Evolutionary conservation across 2,888 invertebrate species (phyloP).

Genomic region (Portevinia maculata): DNA sequence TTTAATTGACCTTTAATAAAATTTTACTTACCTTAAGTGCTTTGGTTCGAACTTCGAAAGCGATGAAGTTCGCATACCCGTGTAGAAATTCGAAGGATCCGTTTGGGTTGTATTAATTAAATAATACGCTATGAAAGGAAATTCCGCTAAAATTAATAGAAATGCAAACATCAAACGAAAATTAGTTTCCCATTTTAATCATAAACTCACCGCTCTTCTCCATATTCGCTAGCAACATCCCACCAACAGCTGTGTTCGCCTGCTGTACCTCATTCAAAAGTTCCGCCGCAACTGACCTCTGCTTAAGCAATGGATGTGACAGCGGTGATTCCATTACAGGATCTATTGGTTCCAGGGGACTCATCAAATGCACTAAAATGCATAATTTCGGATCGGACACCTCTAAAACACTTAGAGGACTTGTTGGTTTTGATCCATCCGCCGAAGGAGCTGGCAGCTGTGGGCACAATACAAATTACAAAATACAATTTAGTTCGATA

Average conservation of each 20-base stretch:
- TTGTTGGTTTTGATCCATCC: conserved; percentile 82
- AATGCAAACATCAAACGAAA: neutral
- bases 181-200: conserved; percentile 26
- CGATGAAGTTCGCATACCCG: conserved; percentile 92
- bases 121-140: conserved; percentile 95
- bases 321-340: conserved; percentile 93
- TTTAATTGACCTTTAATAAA: neutral
- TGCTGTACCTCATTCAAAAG: conserved; percentile 88
- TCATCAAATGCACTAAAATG: conserved; percentile 94
- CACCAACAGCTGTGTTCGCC: conserved; percentile 90
- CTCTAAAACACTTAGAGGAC: conserved; percentile 89
- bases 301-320: conserved; percentile 90
- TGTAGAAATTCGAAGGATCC: conserved; percentile 93
- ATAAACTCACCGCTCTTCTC: conserved; percentile 88
- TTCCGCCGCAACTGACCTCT: conserved; percentile 90
- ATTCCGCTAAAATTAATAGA: conserved; percentile 90
- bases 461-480: conserved; percentile 71
- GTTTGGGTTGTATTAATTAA: conserved; percentile 94
- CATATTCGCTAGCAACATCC: conserved; percentile 95
- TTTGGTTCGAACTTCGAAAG: conserved; percentile 94
- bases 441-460: conserved; percentile 87
- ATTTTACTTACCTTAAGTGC: conserved; percentile 83
- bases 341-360: conserved; percentile 92
- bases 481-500: conserved; percentile 15
- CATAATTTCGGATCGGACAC: conserved; percentile 95